Percentiles rank a stretch among this genome's conserved stretches.
These are phyloP conservation scores for Stegodyphus mimosarum DNA, from an alignment of 1,140 invertebrate genomes.

Conservation along the genomic window DNA sequence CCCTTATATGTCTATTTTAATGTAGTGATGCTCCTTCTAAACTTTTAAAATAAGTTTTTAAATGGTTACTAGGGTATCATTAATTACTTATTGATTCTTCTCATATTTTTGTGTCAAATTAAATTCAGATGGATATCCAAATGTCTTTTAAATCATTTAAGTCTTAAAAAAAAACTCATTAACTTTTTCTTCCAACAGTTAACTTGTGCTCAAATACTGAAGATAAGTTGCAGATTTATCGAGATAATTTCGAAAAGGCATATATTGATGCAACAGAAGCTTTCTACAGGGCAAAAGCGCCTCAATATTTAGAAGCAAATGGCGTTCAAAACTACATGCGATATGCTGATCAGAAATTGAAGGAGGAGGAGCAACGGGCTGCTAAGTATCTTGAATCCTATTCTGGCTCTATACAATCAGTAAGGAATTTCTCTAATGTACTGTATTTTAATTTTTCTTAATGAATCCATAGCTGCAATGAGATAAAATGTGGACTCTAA, in stretches of 20 bases:
- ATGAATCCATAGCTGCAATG: no score
- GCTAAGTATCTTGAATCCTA: slow-evolving; percentile 94
- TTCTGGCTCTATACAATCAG: slow-evolving; percentile 79
- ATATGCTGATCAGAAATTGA: slow-evolving; percentile 93
- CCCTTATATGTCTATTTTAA: no score
- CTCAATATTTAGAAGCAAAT: slow-evolving; percentile 87
- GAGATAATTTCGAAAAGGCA: slow-evolving; percentile 96
- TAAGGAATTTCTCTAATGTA: slow-evolving; percentile 63
- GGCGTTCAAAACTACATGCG: slow-evolving; percentile 97
- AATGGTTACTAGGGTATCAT: no score
- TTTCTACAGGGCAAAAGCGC: slow-evolving; percentile 93
- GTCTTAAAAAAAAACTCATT: neutral
- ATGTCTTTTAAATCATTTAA: no score
- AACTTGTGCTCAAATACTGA: slow-evolving; percentile 94
- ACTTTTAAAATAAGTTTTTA: no score
- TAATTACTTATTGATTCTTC: no score
- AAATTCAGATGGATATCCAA: no score
- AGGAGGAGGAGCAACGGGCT: slow-evolving; percentile 94
- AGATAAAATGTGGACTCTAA: no score
- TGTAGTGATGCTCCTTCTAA: no score
- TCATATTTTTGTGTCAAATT: no score
- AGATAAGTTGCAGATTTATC: slow-evolving; percentile 94
- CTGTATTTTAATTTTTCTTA: no score
- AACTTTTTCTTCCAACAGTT: slow-evolving; percentile 74
- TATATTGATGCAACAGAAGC: slow-evolving; percentile 93